These are phyloP conservation scores for Nothoprocta pentlandii DNA, from an alignment of 2,113 vertebrate genomes.

Conservation along the genomic window DNA sequence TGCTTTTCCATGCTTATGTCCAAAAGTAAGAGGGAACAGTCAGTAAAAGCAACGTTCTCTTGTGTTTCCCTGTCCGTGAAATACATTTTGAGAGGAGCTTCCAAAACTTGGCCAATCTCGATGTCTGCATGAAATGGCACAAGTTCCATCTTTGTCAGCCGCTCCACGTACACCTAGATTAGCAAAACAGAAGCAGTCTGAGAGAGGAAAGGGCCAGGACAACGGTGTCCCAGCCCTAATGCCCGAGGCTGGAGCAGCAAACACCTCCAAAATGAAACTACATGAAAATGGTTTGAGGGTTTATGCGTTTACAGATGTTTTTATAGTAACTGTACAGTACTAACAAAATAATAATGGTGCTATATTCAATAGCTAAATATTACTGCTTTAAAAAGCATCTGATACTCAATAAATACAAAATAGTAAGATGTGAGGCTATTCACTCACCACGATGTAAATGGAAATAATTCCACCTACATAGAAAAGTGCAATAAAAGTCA, in stretches of 20 bases:
- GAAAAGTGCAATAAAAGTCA: not conserved
- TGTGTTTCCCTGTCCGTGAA: slow-evolving; percentile 26
- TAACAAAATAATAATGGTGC: not conserved
- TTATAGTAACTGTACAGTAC: not conserved
- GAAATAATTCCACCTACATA: not conserved
- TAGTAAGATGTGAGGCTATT: not conserved
- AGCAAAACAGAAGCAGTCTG: not conserved
- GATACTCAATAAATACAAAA: not conserved
- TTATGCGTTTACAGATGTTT: not conserved
- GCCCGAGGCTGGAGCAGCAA: not conserved
- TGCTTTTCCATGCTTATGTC: slow-evolving; percentile 67
- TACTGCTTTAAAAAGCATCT: no score
- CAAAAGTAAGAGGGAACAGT: slow-evolving; percentile 77
- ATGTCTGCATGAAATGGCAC: slow-evolving; percentile 70
- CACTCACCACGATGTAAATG: not conserved
- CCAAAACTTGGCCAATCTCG: slow-evolving; percentile 67
- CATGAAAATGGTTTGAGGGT: not conserved
- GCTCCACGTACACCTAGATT: slow-evolving; percentile 71
- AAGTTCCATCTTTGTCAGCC: slow-evolving; percentile 69
- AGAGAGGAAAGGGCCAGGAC: not conserved
- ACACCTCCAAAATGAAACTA: not conserved
- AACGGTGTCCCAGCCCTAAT: not conserved
- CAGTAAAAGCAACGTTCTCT: slow-evolving; percentile 53
- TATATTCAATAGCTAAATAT: not conserved
- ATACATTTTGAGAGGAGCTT: slow-evolving; percentile 75